Evolutionary conservation across 2,888 invertebrate genomes (phyloP).

Genomic region (Gastrophysa polygoni): DNA sequence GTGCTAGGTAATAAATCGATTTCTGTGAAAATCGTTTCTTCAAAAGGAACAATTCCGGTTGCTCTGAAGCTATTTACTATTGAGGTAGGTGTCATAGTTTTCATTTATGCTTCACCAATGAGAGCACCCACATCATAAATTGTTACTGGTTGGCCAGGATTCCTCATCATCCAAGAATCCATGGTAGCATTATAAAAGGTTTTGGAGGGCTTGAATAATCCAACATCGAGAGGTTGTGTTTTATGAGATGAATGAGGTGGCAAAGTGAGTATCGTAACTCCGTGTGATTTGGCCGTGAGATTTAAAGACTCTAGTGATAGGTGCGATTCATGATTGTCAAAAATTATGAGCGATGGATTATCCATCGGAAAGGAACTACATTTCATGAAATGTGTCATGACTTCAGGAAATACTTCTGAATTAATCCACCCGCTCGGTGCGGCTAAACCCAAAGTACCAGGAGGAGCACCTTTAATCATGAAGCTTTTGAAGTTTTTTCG

Average conservation of each 20-base stretch:
- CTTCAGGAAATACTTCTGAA: slow-evolving; percentile 6
- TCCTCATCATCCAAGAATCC: slow-evolving; percentile 47
- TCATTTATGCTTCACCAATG: slow-evolving; percentile 45
- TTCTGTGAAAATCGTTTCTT: slow-evolving; percentile 47
- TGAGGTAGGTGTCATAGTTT: slow-evolving; percentile 49
- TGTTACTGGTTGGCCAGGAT: slow-evolving; percentile 52
- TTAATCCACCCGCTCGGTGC: slow-evolving; percentile 12
- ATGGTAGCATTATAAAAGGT: slow-evolving; percentile 23
- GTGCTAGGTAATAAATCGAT: slow-evolving; percentile 31
- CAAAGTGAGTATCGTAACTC: background rate
- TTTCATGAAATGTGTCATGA: slow-evolving; percentile 14
- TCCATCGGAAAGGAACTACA: slow-evolving; percentile 4
- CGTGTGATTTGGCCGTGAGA: background rate
- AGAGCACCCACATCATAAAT: slow-evolving; percentile 54
- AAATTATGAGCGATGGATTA: slow-evolving; percentile 7
- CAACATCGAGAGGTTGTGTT: slow-evolving; percentile 10
- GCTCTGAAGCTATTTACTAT: slow-evolving; percentile 47
- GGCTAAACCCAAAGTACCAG: slow-evolving; percentile 25
- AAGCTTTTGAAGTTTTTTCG: slow-evolving; percentile 2
- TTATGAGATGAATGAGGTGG: background rate
- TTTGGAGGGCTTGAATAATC: slow-evolving; percentile 14
- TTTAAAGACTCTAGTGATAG: slow-evolving; percentile 5
- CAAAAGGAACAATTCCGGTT: slow-evolving; percentile 49
- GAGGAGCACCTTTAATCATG: slow-evolving; percentile 5
- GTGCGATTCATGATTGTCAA: slow-evolving; percentile 9